Base-by-base conservation (phyloP, 1,140 invertebrate species). In the Globodera ellingtonae region DNA sequence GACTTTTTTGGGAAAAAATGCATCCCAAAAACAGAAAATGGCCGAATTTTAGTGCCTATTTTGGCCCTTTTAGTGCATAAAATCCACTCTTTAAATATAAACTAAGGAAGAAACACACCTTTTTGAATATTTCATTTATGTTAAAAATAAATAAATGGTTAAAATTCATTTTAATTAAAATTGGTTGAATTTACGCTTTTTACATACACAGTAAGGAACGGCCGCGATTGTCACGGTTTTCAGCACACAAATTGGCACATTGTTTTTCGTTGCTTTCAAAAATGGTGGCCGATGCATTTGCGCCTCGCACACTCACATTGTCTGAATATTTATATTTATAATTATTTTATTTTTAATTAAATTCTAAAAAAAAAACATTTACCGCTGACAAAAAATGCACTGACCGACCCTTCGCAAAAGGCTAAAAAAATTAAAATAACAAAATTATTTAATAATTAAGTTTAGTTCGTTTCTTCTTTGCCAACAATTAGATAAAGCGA, bases 361-460 rank as follows among this genome's bases (percentile, higher is more conserved):
- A 35, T n/a, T n/a, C n/a, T n/a, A n/a, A n/a, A n/a, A n/a, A 66
- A 69, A 48, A 76, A 47, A 35, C 46, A 69, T 44, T 48, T 59
- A 75, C 69, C 52, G 21, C 66, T 47, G 13, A 83, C 73, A 47
- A 65, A 83, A 79, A 82, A 82, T 50, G 83, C 81, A 44, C 72
- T 62, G 46, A 70, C 6, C 56, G 73, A 56, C 18, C 80, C 56
- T 66, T 86, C 84, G 75, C 77, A 86, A 85, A 84, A 79, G 66
- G 82, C 82, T 84, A 50, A 83, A 83, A 10, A n/a, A 72, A 62
- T 10, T 21, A 75, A 47, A 18, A 74, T 48, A 8, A 46, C 4
- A 0, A 46, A 44, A 10, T 47, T 48, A 74, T 52, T 52, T 52
- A 52, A 52, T 52, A 9, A 52, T 13, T 52, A 52, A 52, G 50